Conservation (phyloP, 2,113 vertebrate species). For the Percopsis transmontana region DNA sequence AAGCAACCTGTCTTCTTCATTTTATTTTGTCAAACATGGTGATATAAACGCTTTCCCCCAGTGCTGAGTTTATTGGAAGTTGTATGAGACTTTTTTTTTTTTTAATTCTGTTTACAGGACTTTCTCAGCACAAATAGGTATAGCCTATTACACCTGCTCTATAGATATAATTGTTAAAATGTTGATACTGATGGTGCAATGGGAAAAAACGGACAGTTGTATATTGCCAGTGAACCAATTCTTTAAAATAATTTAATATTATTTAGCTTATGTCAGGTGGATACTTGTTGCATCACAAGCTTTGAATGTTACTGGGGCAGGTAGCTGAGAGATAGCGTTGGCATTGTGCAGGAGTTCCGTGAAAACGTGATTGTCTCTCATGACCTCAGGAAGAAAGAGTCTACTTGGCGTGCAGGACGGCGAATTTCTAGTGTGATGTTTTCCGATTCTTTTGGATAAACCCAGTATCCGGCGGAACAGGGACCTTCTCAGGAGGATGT, state of each 20-base stretch:
- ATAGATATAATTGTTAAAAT: too few relatives aligned
- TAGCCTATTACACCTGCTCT: background rate
- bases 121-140: background rate
- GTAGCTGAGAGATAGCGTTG: constrained; percentile 49
- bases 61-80: background rate
- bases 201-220: too few relatives aligned
- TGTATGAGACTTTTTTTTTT: background rate
- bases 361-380: constrained; percentile 43
- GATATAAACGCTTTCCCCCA: too few relatives aligned
- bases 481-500: constrained; percentile 91
- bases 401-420: background rate
- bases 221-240: too few relatives aligned
- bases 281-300: background rate
- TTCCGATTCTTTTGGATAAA: constrained; percentile 41
- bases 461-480: constrained; percentile 84
- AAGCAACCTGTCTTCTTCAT: background rate
- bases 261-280: constrained; percentile 12
- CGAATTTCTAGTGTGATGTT: background rate
- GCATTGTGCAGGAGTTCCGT: constrained; percentile 53
- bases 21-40: too few relatives aligned
- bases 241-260: too few relatives aligned
- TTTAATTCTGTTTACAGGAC: background rate
- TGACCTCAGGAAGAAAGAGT: constrained; percentile 32
- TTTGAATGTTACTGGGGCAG: constrained; percentile 32
- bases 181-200: too few relatives aligned